Evolutionary conservation across 2,113 vertebrate genomes (phyloP).

Genomic region (Sporophila hypoxantha): DNA sequence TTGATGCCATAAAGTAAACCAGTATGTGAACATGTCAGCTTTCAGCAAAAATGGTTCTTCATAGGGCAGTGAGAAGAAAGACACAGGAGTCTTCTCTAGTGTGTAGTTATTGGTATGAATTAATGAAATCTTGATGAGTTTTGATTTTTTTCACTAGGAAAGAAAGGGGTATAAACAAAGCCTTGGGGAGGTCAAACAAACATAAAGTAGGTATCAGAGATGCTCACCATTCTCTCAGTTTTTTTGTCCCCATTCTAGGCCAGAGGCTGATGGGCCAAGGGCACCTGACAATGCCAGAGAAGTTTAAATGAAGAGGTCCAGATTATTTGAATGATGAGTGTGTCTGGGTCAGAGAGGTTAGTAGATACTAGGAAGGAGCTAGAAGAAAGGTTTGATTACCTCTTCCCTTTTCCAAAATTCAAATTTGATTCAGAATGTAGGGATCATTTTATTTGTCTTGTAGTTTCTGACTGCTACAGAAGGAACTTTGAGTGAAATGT

Average conservation of each 20-base stretch:
- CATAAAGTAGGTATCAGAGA: not conserved
- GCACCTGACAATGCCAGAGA: not conserved
- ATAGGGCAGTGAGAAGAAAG: not conserved
- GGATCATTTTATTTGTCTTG: not conserved
- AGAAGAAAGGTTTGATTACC: not conserved
- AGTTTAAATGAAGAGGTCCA: not conserved
- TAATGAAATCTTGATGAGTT: not conserved
- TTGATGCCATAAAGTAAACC: not conserved
- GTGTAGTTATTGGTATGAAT: not conserved
- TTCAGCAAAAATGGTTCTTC: not conserved
- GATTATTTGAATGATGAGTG: fast-evolving
- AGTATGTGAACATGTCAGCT: not conserved
- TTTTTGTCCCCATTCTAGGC: fast-evolving
- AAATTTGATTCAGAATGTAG: not conserved
- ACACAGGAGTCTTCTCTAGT: not conserved
- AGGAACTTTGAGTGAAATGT: not conserved
- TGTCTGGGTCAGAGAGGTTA: not conserved
- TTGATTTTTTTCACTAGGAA: not conserved
- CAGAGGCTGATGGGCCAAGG: not conserved
- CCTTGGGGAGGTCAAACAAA: not conserved
- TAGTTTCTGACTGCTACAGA: not conserved
- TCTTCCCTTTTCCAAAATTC: not conserved
- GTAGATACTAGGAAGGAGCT: not conserved
- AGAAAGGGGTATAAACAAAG: not conserved
- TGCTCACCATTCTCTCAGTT: fast-evolving